These are phyloP conservation scores for Cephalopterus ornatus DNA, from an alignment of 2,113 vertebrate genomes.

Conservation along the genomic window DNA sequence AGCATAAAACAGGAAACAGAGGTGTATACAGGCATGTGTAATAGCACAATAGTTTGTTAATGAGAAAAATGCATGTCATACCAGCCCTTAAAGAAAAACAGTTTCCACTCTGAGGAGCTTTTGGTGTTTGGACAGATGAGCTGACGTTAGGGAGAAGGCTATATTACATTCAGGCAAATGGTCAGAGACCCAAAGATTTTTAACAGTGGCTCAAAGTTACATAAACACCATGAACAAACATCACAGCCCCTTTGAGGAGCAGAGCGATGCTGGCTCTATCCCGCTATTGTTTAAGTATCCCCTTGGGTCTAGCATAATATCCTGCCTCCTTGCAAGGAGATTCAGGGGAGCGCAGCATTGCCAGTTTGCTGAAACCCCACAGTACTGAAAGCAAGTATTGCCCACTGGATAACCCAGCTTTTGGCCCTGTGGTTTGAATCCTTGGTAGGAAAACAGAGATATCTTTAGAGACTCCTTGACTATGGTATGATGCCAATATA, in stretches of 20 bases:
- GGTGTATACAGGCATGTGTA: neutral
- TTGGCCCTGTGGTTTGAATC: neutral
- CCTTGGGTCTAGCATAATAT: neutral
- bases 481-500: too few species aligned
- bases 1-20: neutral
- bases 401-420: rapidly evolving
- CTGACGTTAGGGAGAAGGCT: neutral
- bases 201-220: neutral
- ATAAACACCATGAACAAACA: neutral
- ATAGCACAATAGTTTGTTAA: neutral
- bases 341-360: neutral
- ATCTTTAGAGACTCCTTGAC: neutral
- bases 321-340: neutral
- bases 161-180: neutral
- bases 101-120: neutral
- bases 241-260: neutral
- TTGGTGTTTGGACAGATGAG: neutral
- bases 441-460: neutral
- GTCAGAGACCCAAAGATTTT: neutral
- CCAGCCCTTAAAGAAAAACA: neutral
- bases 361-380: neutral
- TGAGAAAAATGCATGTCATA: neutral
- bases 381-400: neutral
- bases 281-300: neutral
- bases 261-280: neutral